Evolutionary conservation across 2,888 invertebrate species (phyloP).

Genomic region (Scaptomyza cyrtandrae): DNA sequence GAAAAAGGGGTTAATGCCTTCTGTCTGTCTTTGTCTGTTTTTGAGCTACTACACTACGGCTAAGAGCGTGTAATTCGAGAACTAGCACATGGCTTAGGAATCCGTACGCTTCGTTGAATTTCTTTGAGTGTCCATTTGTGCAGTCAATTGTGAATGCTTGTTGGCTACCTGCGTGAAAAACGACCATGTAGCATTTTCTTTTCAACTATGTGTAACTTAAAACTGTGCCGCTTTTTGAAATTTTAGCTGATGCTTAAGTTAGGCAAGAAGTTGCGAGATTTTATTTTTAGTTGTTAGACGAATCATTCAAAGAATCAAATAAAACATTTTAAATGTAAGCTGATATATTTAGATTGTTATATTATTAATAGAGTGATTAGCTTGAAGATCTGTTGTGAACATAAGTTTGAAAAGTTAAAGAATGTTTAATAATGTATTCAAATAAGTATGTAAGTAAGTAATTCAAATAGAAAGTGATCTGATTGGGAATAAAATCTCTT

Average conservation of each 20-base stretch:
- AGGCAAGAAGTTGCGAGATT: constrained; percentile 20
- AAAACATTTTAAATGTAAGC: too few relatives aligned
- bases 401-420: background rate
- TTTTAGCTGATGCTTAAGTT: constrained; percentile 8
- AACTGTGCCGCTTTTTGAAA: constrained; percentile 10
- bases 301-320: background rate
- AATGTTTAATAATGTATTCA: too few relatives aligned
- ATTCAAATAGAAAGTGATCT: too few relatives aligned
- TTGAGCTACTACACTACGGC: constrained; percentile 21
- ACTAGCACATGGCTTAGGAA: constrained; percentile 52
- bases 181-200: constrained; percentile 5
- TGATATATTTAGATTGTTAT: too few relatives aligned
- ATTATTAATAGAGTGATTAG: too few relatives aligned
- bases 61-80: constrained; percentile 44
- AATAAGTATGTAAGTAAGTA: too few relatives aligned
- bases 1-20: constrained; percentile 53
- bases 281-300: constrained; percentile 4
- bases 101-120: constrained; percentile 28
- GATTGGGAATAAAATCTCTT: too few relatives aligned
- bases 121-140: constrained; percentile 13
- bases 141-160: constrained; percentile 20
- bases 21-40: background rate
- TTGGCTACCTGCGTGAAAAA: constrained; percentile 36
- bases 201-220: constrained; percentile 32
- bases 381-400: background rate